phyloP scores from a whole-genome alignment of 37 sponge, comb jelly and placozoan species.

The Petrosia ficiformis region DNA sequence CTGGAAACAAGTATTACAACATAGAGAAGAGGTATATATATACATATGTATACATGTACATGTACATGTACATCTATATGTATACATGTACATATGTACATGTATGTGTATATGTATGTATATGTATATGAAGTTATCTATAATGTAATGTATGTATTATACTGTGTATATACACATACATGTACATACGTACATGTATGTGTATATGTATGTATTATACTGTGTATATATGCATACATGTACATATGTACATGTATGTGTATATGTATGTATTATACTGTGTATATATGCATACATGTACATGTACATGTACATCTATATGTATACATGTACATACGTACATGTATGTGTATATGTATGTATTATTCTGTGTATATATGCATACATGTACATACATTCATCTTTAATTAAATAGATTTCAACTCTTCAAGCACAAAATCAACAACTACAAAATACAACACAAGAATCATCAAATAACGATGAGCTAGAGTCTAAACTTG shows the following conservation, averaged over 20 bases:
- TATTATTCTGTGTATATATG: background rate
- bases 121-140: background rate
- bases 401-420: too few relatives aligned
- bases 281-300: background rate
- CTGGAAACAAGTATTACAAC: background rate
- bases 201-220: too few relatives aligned
- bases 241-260: too few relatives aligned
- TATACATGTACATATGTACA: conserved; percentile 1
- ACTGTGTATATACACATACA: background rate
- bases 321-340: too few relatives aligned
- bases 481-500: too few relatives aligned
- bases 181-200: conserved; percentile 4
- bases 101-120: conserved; percentile 11
- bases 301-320: too few relatives aligned
- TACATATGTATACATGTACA: background rate
- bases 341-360: too few relatives aligned
- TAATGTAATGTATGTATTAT: background rate
- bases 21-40: background rate
- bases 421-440: too few relatives aligned
- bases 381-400: background rate
- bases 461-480: too few relatives aligned
- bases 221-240: too few relatives aligned
- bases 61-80: background rate
- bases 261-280: too few relatives aligned
- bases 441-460: too few relatives aligned